Evolutionary conservation across 23 tunicate species (phyloP).

Genomic region (Ciona savignyi): DNA sequence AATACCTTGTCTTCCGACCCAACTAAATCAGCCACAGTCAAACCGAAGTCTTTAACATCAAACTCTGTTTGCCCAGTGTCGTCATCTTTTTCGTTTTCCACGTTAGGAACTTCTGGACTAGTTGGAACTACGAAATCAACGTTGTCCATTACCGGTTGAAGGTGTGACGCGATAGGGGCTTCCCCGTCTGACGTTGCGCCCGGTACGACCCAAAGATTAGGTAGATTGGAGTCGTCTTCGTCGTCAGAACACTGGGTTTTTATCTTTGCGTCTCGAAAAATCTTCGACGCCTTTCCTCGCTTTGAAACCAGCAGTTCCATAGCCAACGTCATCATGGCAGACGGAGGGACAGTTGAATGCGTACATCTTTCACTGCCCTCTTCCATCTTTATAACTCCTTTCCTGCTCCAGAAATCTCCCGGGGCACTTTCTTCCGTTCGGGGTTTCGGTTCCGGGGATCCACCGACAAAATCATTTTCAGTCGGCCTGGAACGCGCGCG

Average conservation of each 20-base stretch:
- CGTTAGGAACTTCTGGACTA: neutral
- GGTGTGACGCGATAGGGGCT: constrained; percentile 52
- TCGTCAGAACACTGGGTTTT: constrained; percentile 13
- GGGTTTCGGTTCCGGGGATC: neutral
- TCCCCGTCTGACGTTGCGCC: constrained; percentile 1
- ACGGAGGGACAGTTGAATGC: constrained; percentile 65
- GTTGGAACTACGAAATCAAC: constrained; percentile 25
- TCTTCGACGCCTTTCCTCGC: constrained; percentile 58
- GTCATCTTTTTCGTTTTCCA: neutral
- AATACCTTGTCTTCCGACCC: constrained; percentile 43
- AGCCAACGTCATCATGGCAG: constrained; percentile 83
- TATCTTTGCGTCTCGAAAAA: constrained; percentile 44
- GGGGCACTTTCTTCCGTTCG: neutral
- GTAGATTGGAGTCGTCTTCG: constrained; percentile 28
- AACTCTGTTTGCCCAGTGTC: neutral
- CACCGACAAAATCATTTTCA: neutral
- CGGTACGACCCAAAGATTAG: constrained; percentile 79
- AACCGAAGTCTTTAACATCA: constrained; percentile 11
- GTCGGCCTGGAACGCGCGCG: neutral
- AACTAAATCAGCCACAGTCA: constrained; percentile 58
- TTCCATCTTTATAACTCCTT: constrained; percentile 51
- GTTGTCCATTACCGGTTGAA: constrained; percentile 41
- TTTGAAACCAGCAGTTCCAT: constrained; percentile 69
- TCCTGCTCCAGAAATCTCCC: constrained; percentile 27
- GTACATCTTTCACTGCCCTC: constrained; percentile 39